Evolutionary conservation across 1,140 invertebrate genomes (phyloP).

Genomic region (Platorchestia sp.): DNA sequence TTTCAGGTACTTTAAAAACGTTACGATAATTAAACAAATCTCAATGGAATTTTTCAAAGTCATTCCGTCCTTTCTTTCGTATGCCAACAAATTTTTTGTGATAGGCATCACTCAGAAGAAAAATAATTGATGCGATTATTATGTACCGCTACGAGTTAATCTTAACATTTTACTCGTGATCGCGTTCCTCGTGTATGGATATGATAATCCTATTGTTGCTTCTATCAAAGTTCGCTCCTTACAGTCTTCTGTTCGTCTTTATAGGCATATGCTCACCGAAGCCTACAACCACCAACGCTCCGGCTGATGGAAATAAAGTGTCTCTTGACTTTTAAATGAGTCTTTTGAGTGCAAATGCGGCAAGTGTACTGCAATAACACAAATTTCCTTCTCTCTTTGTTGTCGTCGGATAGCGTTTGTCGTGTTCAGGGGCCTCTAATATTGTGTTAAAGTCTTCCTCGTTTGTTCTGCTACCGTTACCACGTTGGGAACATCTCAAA

Average conservation of each 20-base stretch:
- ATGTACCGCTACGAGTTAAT: no score
- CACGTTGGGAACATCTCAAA: background rate
- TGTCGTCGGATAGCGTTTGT: background rate
- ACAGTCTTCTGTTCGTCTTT: background rate
- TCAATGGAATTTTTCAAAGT: no score
- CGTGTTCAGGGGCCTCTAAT: background rate
- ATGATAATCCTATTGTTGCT: no score
- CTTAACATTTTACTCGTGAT: no score
- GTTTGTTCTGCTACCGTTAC: background rate
- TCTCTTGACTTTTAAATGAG: constrained; percentile 33
- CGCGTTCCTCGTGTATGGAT: no score
- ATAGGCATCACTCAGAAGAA: no score
- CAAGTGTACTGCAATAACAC: background rate
- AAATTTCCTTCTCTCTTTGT: background rate
- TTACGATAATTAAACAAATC: no score
- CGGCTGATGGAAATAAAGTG: constrained; percentile 19
- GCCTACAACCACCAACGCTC: background rate
- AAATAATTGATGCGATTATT: no score
- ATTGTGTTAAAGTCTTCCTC: background rate
- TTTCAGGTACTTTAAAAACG: no score
- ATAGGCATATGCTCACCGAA: background rate
- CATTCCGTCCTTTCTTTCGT: no score
- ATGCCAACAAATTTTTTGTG: no score
- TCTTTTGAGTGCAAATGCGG: background rate
- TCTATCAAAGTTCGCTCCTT: background rate